Evolutionary conservation across 2,888 invertebrate species (phyloP).

Genomic region (Ceraclea dissimilis): DNA sequence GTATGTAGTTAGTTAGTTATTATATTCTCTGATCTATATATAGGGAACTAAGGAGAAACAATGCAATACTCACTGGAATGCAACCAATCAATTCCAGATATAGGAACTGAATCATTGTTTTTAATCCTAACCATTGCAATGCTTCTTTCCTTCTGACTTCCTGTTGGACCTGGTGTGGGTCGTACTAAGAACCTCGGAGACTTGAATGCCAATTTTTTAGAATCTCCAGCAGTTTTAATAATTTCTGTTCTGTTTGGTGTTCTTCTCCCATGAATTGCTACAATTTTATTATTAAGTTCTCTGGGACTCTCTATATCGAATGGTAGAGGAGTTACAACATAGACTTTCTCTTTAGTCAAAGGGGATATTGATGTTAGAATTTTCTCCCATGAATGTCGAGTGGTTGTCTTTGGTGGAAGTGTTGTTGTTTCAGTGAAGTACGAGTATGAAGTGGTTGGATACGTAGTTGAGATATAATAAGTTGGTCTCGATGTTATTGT

Average conservation of each 20-base stretch:
- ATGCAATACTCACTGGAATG: conserved; percentile 41
- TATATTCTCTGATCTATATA: too few relatives aligned
- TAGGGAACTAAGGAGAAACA: too few relatives aligned
- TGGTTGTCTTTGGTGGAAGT: conserved; percentile 37
- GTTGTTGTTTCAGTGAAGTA: conserved; percentile 40
- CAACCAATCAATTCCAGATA: conserved; percentile 39
- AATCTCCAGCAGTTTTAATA: not conserved
- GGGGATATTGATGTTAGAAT: conserved; percentile 66
- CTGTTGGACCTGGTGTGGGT: conserved; percentile 47
- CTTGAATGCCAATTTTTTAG: conserved; percentile 34
- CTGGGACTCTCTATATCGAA: conserved; percentile 34
- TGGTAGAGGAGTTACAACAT: conserved; percentile 74
- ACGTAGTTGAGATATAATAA: conserved; percentile 23
- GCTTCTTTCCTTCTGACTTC: conserved; percentile 28
- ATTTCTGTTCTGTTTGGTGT: not conserved
- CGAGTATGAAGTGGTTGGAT: conserved; percentile 38
- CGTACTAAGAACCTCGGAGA: conserved; percentile 50
- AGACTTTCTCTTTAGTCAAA: conserved; percentile 71
- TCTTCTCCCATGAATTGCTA: not conserved
- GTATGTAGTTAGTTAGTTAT: too few relatives aligned
- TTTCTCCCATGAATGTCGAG: conserved; percentile 55
- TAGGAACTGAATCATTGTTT: conserved; percentile 28
- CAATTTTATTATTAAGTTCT: not conserved
- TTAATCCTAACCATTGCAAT: conserved; percentile 17
- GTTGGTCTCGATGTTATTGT: conserved; percentile 18